A percentile compares a stretch with the other conserved stretches of the same genome.
phyloP scores from a whole-genome alignment of 2,113 vertebrate species.

The Alectura lathami region DNA sequence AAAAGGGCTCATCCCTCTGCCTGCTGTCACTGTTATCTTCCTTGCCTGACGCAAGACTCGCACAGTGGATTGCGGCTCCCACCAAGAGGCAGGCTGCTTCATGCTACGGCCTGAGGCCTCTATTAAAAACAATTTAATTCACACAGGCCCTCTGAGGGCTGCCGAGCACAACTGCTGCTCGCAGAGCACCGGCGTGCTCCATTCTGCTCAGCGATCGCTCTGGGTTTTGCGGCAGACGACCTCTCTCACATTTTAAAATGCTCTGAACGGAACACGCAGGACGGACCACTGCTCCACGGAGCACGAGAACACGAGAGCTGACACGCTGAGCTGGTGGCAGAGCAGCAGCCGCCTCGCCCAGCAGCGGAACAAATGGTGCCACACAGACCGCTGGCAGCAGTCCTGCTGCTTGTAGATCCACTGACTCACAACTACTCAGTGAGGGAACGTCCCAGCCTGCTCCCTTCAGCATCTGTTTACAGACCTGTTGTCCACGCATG shows the following conservation, averaged over 20 bases:
- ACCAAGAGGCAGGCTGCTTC: constrained; percentile 50
- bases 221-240: constrained; percentile 16
- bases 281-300: neutral
- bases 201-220: constrained; percentile 51
- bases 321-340: neutral
- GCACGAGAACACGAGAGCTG: rapidly evolving
- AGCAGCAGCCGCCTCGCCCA: neutral
- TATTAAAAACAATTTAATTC: constrained; percentile 66
- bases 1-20: neutral
- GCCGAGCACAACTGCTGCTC: constrained; percentile 53
- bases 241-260: neutral
- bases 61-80: constrained; percentile 28
- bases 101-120: constrained; percentile 57
- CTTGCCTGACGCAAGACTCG: neutral
- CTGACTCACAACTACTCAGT: neutral
- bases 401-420: neutral
- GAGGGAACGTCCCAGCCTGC: neutral
- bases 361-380: neutral
- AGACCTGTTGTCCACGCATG: neutral
- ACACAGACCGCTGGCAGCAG: rapidly evolving
- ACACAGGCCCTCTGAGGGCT: constrained; percentile 55
- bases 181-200: neutral
- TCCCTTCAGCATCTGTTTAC: neutral
- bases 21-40: neutral
- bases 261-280: neutral